Evolutionary conservation across 2,113 vertebrate species (phyloP).

Genomic region (Pteronura brasiliensis): DNA sequence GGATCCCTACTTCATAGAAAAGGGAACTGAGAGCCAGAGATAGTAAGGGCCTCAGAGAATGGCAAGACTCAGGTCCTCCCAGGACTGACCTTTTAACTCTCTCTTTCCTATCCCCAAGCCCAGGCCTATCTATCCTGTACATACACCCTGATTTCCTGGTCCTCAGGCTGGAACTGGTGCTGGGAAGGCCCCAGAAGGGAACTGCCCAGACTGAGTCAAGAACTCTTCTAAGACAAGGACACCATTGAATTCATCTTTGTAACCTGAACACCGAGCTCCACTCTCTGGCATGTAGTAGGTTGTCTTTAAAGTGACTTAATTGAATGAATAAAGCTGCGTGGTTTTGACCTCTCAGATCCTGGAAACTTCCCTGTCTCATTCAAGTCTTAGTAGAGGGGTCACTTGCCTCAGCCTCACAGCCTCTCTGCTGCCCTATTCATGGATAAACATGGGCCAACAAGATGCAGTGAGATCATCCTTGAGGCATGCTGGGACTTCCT

Average conservation of each 20-base stretch:
- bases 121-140: neutral
- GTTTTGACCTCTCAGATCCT: neutral
- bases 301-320: neutral
- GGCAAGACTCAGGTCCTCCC: neutral
- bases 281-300: neutral
- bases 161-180: neutral
- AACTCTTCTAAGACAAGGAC: neutral
- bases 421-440: neutral
- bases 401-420: neutral
- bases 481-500: neutral
- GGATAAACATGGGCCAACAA: neutral
- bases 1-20: neutral
- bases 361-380: neutral
- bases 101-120: too few species aligned
- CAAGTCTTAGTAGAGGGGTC: neutral
- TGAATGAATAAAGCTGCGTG: neutral
- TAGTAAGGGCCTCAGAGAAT: neutral
- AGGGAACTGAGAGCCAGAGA: neutral
- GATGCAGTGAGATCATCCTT: neutral
- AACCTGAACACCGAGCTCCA: neutral
- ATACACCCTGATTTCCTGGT: neutral
- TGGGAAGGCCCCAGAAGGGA: neutral
- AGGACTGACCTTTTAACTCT: neutral
- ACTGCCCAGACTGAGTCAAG: neutral
- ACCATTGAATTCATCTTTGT: neutral